These are phyloP conservation scores for Nudaria mundana DNA, from an alignment of 2,888 invertebrate species.

Conservation along the genomic window DNA sequence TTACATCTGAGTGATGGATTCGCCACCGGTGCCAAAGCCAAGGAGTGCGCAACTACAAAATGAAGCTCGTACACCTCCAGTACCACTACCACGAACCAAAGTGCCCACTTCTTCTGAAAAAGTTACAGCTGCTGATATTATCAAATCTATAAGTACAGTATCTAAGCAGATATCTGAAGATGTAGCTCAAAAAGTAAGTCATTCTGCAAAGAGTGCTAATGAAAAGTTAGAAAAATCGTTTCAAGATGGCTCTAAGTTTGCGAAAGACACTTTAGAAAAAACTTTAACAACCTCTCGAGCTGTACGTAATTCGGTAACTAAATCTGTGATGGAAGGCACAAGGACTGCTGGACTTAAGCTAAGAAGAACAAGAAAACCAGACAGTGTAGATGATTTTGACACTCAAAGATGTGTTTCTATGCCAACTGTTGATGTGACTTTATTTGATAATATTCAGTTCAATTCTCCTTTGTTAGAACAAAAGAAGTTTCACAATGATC, in stretches of 20 bases:
- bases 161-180: constrained; percentile 81
- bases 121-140: constrained; percentile 64
- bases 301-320: constrained; percentile 76
- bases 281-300: constrained; percentile 74
- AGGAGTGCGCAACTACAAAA: constrained; percentile 47
- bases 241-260: constrained; percentile 62
- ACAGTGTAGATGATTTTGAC: constrained; percentile 37
- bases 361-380: constrained; percentile 51
- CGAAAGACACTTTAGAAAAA: constrained; percentile 71
- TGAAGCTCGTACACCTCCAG: constrained; percentile 65
- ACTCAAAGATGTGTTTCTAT: constrained; percentile 77
- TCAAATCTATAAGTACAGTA: constrained; percentile 75
- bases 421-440: constrained; percentile 77
- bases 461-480: constrained; percentile 81
- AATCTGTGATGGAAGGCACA: constrained; percentile 84
- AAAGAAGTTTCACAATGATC: constrained; percentile 51
- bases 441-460: constrained; percentile 85
- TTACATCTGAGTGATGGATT: constrained; percentile 51
- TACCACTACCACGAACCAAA: constrained; percentile 78
- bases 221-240: constrained; percentile 64
- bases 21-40: constrained; percentile 70
- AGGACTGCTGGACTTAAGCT: constrained; percentile 78
- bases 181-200: constrained; percentile 75
- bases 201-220: constrained; percentile 62
- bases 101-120: constrained; percentile 49